Conservation (phyloP, 1,140 invertebrate species). For the Drosophila eugracilis region DNA sequence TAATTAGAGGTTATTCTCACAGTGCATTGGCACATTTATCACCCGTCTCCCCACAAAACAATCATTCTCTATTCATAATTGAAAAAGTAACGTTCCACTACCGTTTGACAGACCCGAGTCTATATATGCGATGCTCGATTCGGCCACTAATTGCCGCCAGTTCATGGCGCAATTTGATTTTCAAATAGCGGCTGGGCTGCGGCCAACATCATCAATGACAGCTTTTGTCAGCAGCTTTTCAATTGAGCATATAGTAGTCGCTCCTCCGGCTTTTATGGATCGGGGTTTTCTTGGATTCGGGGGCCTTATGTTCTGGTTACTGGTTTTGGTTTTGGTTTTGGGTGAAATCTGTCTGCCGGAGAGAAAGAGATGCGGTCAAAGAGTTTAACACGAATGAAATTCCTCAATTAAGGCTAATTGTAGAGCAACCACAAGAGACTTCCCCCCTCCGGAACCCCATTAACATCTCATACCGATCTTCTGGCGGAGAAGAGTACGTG, state of each 20-base stretch:
- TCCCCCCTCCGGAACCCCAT: constrained; percentile 9
- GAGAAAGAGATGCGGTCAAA: constrained; percentile 73
- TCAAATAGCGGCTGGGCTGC: constrained; percentile 54
- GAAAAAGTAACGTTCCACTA: constrained; percentile 77
- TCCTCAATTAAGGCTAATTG: constrained; percentile 82
- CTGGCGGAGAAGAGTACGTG: constrained; percentile 68
- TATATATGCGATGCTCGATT: constrained; percentile 16
- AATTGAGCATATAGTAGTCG: constrained; percentile 51
- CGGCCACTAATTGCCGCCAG: constrained; percentile 70
- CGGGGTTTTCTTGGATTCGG: constrained; percentile 5
- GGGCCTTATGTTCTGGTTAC: constrained; percentile 33
- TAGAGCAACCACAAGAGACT: constrained; percentile 55
- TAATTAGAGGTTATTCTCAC: constrained; percentile 3
- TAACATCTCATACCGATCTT: constrained; percentile 30
- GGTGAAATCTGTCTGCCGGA: constrained; percentile 53
- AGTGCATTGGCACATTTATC: constrained; percentile 43
- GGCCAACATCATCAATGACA: constrained; percentile 70
- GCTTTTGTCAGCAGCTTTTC: constrained; percentile 83
- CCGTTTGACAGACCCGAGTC: constrained; percentile 63
- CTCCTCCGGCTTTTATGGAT: constrained; percentile 9
- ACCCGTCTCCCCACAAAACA: constrained; percentile 51
- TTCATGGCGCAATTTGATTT: constrained; percentile 81
- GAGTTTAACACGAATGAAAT: constrained; percentile 79
- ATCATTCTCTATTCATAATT: constrained; percentile 82
- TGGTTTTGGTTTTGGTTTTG: constrained; percentile 1